Percentiles rank a stretch among this genome's conserved stretches.
Conservation (phyloP, 2,888 invertebrate genomes). For the Desoria tigrina region DNA sequence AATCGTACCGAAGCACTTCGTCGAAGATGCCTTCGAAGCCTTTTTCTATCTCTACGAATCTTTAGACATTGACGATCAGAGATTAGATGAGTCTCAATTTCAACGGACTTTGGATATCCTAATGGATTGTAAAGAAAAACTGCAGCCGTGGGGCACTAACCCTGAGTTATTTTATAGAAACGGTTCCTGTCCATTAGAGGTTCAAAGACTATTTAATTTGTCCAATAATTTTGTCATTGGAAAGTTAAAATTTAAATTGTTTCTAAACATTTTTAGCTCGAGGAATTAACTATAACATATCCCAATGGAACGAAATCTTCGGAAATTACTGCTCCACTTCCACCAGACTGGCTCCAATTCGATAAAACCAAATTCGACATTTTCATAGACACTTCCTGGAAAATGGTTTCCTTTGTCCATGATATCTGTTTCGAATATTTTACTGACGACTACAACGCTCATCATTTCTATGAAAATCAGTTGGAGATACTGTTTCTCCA, state of each 20-base stretch:
- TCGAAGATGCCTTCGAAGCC: constrained; percentile 26
- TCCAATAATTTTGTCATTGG: background rate
- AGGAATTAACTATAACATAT: background rate
- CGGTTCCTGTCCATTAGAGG: constrained; percentile 6
- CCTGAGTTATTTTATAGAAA: background rate
- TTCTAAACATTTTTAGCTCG: background rate
- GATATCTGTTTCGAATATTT: constrained; percentile 34
- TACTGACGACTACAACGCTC: constrained; percentile 28
- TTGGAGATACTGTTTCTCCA: constrained; percentile 26
- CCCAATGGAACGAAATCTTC: background rate
- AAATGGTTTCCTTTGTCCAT: constrained; percentile 28
- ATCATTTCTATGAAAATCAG: constrained; percentile 24
- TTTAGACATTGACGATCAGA: constrained; percentile 4
- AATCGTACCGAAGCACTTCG: constrained; percentile 28
- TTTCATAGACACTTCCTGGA: constrained; percentile 35
- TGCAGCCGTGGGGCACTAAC: background rate
- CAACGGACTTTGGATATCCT: background rate
- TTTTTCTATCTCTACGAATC: constrained; percentile 32
- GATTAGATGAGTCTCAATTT: background rate
- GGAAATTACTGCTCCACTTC: background rate
- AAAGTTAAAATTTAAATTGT: background rate
- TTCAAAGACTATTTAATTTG: background rate
- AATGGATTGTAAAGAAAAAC: background rate
- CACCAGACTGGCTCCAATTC: background rate
- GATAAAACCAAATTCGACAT: constrained; percentile 13